Evolutionary conservation across 2,888 invertebrate genomes (phyloP), one percentile per base, ranked within the genome.

Genomic region (Drepanosiphum platanoidis): DNA sequence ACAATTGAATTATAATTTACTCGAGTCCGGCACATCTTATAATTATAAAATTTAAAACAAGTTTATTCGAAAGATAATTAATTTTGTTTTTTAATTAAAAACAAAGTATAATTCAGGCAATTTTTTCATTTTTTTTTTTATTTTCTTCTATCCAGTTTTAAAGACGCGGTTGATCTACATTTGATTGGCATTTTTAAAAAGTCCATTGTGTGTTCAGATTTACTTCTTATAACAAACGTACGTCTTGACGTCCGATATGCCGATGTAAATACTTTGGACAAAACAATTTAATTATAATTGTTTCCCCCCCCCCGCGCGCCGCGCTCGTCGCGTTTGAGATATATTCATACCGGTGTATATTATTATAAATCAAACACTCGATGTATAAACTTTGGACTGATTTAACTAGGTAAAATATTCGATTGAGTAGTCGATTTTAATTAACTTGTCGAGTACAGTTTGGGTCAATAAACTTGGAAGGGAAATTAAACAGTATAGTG

Each of bases 351-450:
- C 15, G 22, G 61, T 27, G 36, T 52, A 74, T 3, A 52, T 52
- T 27, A 58, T 18, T 42, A 77, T 27, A 77, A 58, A 5, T 32
- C 9, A 74, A 46, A 30, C 64, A 79, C 22, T 78, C 66, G 22
- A 61, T 32, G 64, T 68, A 46, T 46, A 68, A 68, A 46, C n/a
- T 79, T 79, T 52, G 18, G n/a, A 34, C 34, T 34, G 68, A 68
- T 79, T 68, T 27, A 79, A 66, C 39, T 66, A n/a, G 46, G 68
- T 79, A 52, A 79, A 79, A 79, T 52, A 34, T 68, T 79, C 79
- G 79, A 79, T 68, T 46, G 79, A 68, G 18, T 68, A 79, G 79
- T 68, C 68, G 34, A 68, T 68, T 79, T 79, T 52, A 79, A 79
- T 79, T 79, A 68, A 68, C 68, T 79, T 68, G 79, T 68, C 79